Evolutionary conservation across 2,888 invertebrate genomes (phyloP).

Genomic region (Boloria euphrosyne): DNA sequence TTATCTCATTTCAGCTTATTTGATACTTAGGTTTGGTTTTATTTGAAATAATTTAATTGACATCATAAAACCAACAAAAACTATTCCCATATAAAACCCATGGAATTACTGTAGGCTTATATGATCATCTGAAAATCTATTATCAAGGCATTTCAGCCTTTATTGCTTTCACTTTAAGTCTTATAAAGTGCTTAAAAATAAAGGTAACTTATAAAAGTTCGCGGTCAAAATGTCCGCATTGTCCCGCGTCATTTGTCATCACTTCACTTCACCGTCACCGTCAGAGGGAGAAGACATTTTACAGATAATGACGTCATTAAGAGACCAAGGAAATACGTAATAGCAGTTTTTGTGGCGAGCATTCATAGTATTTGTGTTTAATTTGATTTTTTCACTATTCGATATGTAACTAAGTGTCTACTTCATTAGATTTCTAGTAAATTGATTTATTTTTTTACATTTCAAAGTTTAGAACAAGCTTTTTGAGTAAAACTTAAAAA

Average conservation of each 20-base stretch:
- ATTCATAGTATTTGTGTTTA: conserved; percentile 41
- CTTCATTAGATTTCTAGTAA: too few relatives aligned
- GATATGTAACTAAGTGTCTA: too few relatives aligned
- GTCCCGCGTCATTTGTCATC: conserved; percentile 59
- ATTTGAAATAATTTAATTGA: too few relatives aligned
- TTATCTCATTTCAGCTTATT: too few relatives aligned
- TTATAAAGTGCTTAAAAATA: conserved; percentile 24
- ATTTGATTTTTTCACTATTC: conserved; percentile 2
- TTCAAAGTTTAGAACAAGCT: background rate
- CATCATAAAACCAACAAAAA: too few relatives aligned
- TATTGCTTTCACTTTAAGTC: conserved; percentile 2
- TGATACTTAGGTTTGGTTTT: too few relatives aligned
- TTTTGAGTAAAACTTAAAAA: conserved; percentile 13
- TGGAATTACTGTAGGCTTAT: too few relatives aligned
- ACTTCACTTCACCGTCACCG: conserved; percentile 53
- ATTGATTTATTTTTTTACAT: too few relatives aligned
- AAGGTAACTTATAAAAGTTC: conserved; percentile 37
- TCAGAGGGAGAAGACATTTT: conserved; percentile 55
- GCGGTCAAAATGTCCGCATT: conserved; percentile 40
- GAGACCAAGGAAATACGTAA: conserved; percentile 59
- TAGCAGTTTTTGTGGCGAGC: conserved; percentile 66
- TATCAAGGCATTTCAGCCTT: conserved; percentile 2
- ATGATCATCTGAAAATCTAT: background rate
- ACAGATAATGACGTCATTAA: conserved; percentile 77
- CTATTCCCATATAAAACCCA: too few relatives aligned